These are phyloP conservation scores for Drosophila ohnishii DNA, from an alignment of 1,140 invertebrate genomes.

Conservation along the genomic window DNA sequence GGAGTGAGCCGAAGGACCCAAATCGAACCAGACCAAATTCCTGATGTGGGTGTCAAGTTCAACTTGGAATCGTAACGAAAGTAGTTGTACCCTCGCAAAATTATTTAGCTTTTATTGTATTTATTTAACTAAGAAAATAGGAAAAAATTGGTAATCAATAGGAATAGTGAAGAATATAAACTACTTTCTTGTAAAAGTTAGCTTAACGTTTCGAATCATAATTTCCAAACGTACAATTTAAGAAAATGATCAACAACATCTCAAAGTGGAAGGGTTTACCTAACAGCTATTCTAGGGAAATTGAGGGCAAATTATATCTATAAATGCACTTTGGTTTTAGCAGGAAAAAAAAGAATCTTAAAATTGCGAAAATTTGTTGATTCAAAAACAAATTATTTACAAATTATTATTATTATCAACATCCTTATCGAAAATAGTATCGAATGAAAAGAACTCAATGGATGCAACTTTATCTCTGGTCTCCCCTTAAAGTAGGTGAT, in stretches of 20 bases:
- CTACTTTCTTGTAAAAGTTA: no score
- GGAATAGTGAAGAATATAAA: no score
- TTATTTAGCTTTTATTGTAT: background rate
- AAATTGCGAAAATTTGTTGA: no score
- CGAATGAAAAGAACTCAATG: conserved; percentile 5
- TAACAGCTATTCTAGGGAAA: background rate
- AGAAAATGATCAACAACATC: background rate
- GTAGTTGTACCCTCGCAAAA: background rate
- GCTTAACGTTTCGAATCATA: no score
- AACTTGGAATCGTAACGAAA: background rate
- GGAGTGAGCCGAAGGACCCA: conserved; percentile 16
- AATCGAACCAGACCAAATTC: conserved; percentile 14
- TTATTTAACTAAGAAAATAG: background rate
- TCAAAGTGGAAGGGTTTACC: background rate
- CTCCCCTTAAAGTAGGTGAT: conserved; percentile 57
- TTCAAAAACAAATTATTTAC: background rate
- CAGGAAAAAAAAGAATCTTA: no score
- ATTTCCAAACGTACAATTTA: background rate
- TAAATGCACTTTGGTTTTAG: background rate
- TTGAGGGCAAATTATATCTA: background rate
- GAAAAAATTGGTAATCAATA: no score
- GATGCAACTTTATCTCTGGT: conserved; percentile 56
- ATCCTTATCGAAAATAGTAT: conserved; percentile 6
- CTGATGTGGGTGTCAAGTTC: conserved; percentile 23
- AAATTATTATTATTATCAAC: no score